Evolutionary conservation across 2,888 invertebrate genomes (phyloP), one percentile per base, ranked within the genome.

Genomic region (Fabriciana adippe): DNA sequence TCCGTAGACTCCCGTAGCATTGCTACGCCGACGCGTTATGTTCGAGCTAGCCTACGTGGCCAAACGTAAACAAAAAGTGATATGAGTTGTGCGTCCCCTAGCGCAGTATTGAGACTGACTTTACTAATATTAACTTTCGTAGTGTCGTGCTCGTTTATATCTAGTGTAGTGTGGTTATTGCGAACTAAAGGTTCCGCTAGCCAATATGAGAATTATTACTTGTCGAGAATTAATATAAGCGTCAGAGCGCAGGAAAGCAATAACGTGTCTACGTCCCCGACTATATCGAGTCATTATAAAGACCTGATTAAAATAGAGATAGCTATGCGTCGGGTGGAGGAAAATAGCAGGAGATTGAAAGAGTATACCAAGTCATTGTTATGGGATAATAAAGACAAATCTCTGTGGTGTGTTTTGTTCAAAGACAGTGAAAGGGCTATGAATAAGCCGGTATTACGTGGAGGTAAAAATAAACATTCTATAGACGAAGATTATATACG

Each of bases 181-280:
- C 86, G 86, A 78, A 88, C 87, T 70, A 87, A 83, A 76, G 82
- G 84, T 78, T 84, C 84, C 62, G 77, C 84, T 71, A 81, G 85
- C 79, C 89, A 91, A 84, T 90, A 92, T 90, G 92, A 92, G 81
- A 92, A 90, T 87, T 92, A 92, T 87, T 92, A 92, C 89, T 87
- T 92, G 87, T 91, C 92, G 89, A 88, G 92, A 88, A 91, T 92
- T 90, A 92, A 92, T 91, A 90, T 92, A 88, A 92, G 87, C 83
- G 82, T 81, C 76, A 86, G 83, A 76, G 81, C 74, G 45, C 75
- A 79, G 76, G 84, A 82, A 73, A 85, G 80, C 75, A 86, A 85
- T 79, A 86, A 82, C 75, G 83, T 85, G 66, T 82, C 88, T 64
- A 70, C 81, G 73, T 77, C 86, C 72, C 81, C 85, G 69, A 82